Base-by-base conservation (phyloP, 2,888 invertebrate species). In the Caenorhabditis sp. region DNA sequence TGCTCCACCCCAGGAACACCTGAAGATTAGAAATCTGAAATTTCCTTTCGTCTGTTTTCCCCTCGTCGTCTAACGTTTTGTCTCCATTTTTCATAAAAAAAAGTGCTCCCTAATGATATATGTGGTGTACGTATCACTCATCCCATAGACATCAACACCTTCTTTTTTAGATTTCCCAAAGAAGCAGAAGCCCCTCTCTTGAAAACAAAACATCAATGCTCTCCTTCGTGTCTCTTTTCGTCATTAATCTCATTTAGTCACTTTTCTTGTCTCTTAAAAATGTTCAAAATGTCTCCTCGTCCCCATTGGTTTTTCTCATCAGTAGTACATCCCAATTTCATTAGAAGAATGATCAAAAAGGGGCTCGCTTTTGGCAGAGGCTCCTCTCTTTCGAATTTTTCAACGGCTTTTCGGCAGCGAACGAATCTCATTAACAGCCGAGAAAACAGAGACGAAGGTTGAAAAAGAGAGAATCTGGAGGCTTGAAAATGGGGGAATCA, bases 281-380 rank as follows among this genome's bases (percentile, higher is more conserved):
- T 51, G 22, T 51, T 22, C 24, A 2, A 49, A n/a, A 49, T 54
- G 24, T 54, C 47, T 26, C 24, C 3, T 49, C 61, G n/a, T n/a
- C n/a, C n/a, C n/a, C n/a, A n/a, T 61, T 28, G 16, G 28, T 49
- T 38, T 26, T 66, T 31, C 38, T 69, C 68, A 68, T 69, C 69
- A 73, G 73, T 61, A 73, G 73, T 73, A 51, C 51, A 66, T 54
- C 44, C 28, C 49, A 38, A 75, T 58, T 75, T 19, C 58, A 66
- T 66, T 75, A 64, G 49, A 66, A 7, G 8, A 63, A 35, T n/a
- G n/a, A n/a, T n/a, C n/a, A 35, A 35, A 58, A 58, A 12, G 35
- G 19, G 58, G n/a, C n/a, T n/a, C n/a, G n/a, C n/a, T n/a, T n/a
- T n/a, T n/a, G n/a, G n/a, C n/a, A 10, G 12, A n/a, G 2, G 19